phyloP scores from a whole-genome alignment of 53 echinoderm and acorn worm genomes.

The Holothuria leucospilota region DNA sequence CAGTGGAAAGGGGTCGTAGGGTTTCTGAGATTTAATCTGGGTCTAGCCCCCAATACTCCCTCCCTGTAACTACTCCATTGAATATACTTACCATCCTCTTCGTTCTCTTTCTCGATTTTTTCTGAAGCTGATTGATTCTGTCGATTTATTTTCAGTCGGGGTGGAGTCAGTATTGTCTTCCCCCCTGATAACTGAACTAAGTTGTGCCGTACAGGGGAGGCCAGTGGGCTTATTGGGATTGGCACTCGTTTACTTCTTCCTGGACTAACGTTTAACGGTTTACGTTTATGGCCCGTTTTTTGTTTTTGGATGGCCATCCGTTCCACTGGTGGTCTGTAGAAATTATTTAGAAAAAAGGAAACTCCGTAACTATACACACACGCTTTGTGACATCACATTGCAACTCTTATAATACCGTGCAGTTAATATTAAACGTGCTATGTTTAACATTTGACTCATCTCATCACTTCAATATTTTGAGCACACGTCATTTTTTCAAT shows the following conservation, averaged over 20 bases:
- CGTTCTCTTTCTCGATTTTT: neutral
- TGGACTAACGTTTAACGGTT: neutral
- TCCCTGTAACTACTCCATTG: neutral
- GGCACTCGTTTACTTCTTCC: constrained; percentile 7
- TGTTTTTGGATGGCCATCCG: constrained; percentile 53
- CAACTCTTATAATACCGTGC: no score
- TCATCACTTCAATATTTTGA: no score
- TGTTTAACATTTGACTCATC: no score
- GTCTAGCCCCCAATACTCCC: neutral
- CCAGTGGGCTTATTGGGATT: constrained; percentile 21
- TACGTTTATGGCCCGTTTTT: neutral
- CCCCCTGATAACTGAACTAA: constrained; percentile 13
- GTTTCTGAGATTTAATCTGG: no score
- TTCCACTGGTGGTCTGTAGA: constrained; percentile 62
- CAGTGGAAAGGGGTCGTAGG: no score
- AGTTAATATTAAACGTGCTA: no score
- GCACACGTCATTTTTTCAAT: no score
- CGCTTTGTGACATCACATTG: no score
- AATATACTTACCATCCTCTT: constrained; percentile 17
- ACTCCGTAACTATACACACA: no score
- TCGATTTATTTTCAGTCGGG: neutral
- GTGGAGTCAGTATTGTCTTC: neutral
- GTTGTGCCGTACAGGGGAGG: constrained; percentile 4
- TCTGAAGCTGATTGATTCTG: neutral
- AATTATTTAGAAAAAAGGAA: no score